phyloP scores from a whole-genome alignment of 1,140 invertebrate genomes.

The Orius laevigatus region DNA sequence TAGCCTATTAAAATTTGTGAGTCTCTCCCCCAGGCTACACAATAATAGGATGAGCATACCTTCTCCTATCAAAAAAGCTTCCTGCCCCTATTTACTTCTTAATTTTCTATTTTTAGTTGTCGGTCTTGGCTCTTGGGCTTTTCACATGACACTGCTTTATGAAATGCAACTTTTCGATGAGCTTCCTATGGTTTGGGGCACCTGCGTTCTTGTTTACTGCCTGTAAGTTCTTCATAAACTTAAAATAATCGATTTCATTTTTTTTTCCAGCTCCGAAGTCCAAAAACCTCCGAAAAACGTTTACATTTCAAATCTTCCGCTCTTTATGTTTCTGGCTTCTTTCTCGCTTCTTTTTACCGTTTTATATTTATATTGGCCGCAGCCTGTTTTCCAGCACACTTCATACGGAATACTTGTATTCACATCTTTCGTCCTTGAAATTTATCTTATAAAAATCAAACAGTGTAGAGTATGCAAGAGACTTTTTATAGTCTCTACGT shows the following conservation, averaged over 20 bases:
- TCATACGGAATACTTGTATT: slow-evolving; percentile 21
- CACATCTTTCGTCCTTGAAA: slow-evolving; percentile 18
- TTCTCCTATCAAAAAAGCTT: no score
- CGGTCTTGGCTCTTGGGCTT: slow-evolving; percentile 23
- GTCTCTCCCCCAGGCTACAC: no score
- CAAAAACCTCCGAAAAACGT: slow-evolving; percentile 10
- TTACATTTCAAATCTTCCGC: slow-evolving; percentile 16
- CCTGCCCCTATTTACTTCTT: neutral
- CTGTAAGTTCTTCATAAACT: slow-evolving; percentile 18
- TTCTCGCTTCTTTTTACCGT: slow-evolving; percentile 19
- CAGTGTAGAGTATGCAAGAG: slow-evolving; percentile 19
- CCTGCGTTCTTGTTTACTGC: slow-evolving; percentile 21
- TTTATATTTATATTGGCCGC: slow-evolving; percentile 22
- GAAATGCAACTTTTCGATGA: slow-evolving; percentile 25
- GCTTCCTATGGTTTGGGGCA: slow-evolving; percentile 24
- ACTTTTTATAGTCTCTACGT: slow-evolving; percentile 19
- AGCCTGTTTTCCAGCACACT: slow-evolving; percentile 21
- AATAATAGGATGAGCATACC: no score
- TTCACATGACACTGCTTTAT: slow-evolving; percentile 24
- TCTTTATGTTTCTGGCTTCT: slow-evolving; percentile 12
- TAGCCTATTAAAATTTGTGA: no score
- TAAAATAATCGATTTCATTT: no score
- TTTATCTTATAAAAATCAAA: slow-evolving; percentile 17
- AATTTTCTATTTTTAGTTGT: slow-evolving; percentile 19
- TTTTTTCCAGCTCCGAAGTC: slow-evolving; percentile 15